A percentile compares a stretch with the other conserved stretches of the same genome.
Conservation (phyloP, 2,113 vertebrate genomes). For the Neopipo cinnamomea region DNA sequence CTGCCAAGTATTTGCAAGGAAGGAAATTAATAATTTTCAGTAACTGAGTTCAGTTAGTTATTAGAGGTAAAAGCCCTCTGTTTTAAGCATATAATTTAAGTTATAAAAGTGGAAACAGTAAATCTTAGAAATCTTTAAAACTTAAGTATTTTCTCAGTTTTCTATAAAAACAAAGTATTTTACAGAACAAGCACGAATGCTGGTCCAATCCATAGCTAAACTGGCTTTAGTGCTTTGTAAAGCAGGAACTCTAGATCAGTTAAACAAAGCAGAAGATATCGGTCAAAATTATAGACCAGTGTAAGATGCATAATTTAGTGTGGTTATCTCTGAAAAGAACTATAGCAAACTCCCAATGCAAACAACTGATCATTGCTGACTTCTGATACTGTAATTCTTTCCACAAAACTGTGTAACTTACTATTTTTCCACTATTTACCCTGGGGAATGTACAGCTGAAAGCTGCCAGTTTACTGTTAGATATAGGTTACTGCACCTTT, state of each 20-base stretch:
- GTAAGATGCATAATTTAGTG: conserved; percentile 12
- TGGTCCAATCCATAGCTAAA: background rate
- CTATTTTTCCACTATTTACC: conserved; percentile 31
- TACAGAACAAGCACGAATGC: background rate
- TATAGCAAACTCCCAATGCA: conserved; percentile 68
- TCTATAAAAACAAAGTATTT: background rate
- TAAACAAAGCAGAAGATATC: conserved; percentile 53
- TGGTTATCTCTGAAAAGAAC: conserved; percentile 13
- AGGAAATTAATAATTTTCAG: conserved; percentile 52
- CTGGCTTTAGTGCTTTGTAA: conserved; percentile 28
- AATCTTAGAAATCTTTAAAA: background rate
- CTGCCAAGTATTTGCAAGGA: conserved; percentile 56
- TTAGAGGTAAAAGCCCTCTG: background rate
- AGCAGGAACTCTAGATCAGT: conserved; percentile 53
- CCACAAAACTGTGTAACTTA: conserved; percentile 4
- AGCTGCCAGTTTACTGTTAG: conserved; percentile 74
- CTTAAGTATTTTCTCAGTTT: background rate
- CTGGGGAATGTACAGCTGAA: conserved; percentile 32
- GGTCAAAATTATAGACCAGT: conserved; percentile 52
- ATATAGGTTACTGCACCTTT: conserved; percentile 99
- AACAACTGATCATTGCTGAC: conserved; percentile 58
- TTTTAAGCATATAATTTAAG: background rate
- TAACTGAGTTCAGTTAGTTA: conserved; percentile 28
- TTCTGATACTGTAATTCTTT: conserved; percentile 35
- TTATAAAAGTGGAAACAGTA: background rate